Evolutionary conservation across 2,888 invertebrate genomes (phyloP), one percentile per base, ranked within the genome.

Genomic region (Philonicus albiceps): DNA sequence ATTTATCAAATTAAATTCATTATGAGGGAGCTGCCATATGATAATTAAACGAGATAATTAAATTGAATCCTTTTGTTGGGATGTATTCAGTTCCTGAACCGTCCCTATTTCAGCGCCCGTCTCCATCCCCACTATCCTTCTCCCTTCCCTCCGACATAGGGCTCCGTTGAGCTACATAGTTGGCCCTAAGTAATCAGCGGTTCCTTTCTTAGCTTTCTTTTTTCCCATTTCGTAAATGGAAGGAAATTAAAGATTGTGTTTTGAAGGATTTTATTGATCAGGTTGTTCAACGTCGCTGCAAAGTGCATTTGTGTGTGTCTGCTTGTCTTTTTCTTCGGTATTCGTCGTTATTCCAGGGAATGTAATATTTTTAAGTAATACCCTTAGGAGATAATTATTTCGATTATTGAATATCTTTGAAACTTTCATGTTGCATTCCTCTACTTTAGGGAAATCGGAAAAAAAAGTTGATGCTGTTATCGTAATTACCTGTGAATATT

Each of bases 1-100:
- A 89, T 89, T 89, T 89, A 89, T 89, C 89, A 89, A 89, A 89
- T 89, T 89, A 89, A 89, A 89, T 89, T 89, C 89, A 89, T 89
- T 89, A 89, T 89, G 88, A 86, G 88, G 86, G 87, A 88, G 88
- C 87, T 88, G 86, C 87, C 87, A 88, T 88, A 88, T 88, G 89
- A 89, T 89, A 89, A 89, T 89, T 89, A 89, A 89, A 89, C 88
- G 88, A 89, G 89, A 89, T 89, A 89, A 89, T 89, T 89, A 89
- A 89, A 89, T 89, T 89, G 89, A 88, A 88, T 89, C 89, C 89
- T 88, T 89, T 89, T 88, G 88, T 88, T 88, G 85, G 87, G 64
- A 40, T 76, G 76, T 64, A 76, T 55, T 49, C 64, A 40, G 72
- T 40, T 64, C 37, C 11, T 2, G 37, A 11, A 11, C 37, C 64